Evolutionary conservation across 2,113 vertebrate genomes (phyloP), one percentile per base, ranked within the genome.

Genomic region (Nothobranchius furzeri): DNA sequence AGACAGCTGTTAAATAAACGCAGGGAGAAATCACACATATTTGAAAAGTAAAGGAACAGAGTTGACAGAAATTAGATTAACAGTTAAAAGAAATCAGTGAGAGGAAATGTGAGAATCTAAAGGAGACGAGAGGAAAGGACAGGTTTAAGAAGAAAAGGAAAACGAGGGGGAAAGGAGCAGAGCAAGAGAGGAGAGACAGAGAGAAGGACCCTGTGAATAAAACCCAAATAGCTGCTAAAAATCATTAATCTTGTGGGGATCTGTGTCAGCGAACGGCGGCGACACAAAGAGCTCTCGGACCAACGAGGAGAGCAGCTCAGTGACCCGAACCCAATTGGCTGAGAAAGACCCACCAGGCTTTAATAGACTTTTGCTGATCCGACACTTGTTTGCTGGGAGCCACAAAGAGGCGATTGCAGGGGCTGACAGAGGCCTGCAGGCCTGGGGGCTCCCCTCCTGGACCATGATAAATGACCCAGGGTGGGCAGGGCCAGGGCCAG

Each of bases 351-450:
- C 95, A 96, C 95, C 95, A 95, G 95, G 94, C 95, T 97, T 92
- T 96, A 98, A 98, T 97, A 97, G 95, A 98, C 96, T 98, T 98
- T 96, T 98, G 96, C 96, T 98, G 96, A 98, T 98, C 96, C 95
- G 92, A 98, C 96, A 98, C 96, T 98, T 98, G 96, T 98, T 98
- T 96, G 95, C 95, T 96, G 94, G 94, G 93, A 95, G 95, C 95
- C 96, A 96, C 96, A 98, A 93, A 96, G 95, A 95, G 94, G 94
- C 94, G 94, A 96, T 96, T 95, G 95, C 95, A 90, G 95, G 65
- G 93, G 93, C 92, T 96, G 96, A 95, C 91, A 95, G 89, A 88
- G 90, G 90, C 94, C 94, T 92, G 92, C 94, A 93, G 94, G 95
- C 93, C 94, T 90, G 93, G 94, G 83, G 88, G 93, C 94, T 93